Conservation (phyloP, 2,113 vertebrate species). For the Indicator maculatus region DNA sequence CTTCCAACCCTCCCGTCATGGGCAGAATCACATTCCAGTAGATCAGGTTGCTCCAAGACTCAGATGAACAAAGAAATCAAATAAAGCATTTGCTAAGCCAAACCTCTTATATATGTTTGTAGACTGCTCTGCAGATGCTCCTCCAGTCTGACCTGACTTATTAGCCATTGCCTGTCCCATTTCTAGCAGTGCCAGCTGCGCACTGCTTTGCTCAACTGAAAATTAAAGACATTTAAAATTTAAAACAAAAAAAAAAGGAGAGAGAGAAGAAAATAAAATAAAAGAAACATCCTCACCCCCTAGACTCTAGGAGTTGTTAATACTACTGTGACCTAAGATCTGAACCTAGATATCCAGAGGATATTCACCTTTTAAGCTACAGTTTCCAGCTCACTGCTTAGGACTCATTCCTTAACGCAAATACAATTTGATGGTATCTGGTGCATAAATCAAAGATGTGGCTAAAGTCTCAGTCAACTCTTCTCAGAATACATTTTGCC, state of each 20-base stretch:
- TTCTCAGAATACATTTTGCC: constrained; percentile 43
- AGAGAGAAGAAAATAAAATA: no score
- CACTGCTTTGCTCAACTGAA: neutral
- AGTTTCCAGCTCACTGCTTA: constrained; percentile 18
- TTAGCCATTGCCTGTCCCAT: neutral
- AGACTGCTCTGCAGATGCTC: neutral
- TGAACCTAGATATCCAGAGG: neutral
- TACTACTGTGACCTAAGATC: neutral
- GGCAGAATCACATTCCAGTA: neutral
- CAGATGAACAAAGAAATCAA: neutral
- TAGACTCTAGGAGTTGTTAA: neutral
- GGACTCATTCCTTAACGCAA: neutral
- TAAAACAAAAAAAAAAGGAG: neutral
- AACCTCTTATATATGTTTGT: neutral
- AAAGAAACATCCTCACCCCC: no score
- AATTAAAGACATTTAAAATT: neutral
- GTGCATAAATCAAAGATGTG: constrained; percentile 6
- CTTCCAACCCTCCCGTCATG: neutral
- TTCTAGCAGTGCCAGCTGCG: neutral
- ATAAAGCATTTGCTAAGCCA: neutral
- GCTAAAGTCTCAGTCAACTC: constrained; percentile 10
- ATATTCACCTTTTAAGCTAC: constrained; percentile 23
- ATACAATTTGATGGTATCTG: neutral
- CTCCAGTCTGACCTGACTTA: neutral
- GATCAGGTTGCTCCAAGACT: neutral